Base-by-base conservation (phyloP, 2,888 invertebrate species). In the Polydrusus tereticollis region DNA sequence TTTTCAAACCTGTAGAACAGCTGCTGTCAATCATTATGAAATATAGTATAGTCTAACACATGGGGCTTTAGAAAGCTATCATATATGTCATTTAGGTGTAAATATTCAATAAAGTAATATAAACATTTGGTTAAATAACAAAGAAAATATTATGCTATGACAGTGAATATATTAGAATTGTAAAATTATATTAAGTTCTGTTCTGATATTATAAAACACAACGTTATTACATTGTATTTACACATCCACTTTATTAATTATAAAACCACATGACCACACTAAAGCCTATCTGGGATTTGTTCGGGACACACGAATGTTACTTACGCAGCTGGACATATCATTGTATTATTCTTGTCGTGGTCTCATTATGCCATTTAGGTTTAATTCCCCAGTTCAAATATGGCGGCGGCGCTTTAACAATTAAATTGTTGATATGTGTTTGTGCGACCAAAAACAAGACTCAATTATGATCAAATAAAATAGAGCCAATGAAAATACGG, bases 341-440 rank as follows among this genome's bases (percentile, higher is more conserved):
- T 60, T 41, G 38, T 38, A 60, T 60, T 60, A 41, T 38, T 36
- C 12, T 36, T 38, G 21, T 43, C 12, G 60, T 41, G 60, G 59
- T 60, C 43, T 36, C 14, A 47, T 47, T 47, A 43, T 16, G 43
- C 18, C 45, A 45, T 45, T 45, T 45, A 45, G 45, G 59, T 36
- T 36, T 58, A 59, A 21, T 59, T 26, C 18, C 45, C 18, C 45
- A 23, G 43, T 18, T 10, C 8, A 8, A 60, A 43, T n/a, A 60
- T 26, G 45, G 29, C 60, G 60, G 60, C 60, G 45, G 45, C 16
- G 60, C 26, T 60, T 60, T 60, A 45, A 16, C 60, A 60, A 60
- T 60, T 60, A 60, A 45, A 16, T 45, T 43, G 18, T 60, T 60
- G 14, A 26, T 38, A 23, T 58, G 38, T 41, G 29, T 18, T 33